These are phyloP conservation scores for Calameuta pallipes DNA, from an alignment of 2,888 invertebrate genomes.

Conservation along the genomic window DNA sequence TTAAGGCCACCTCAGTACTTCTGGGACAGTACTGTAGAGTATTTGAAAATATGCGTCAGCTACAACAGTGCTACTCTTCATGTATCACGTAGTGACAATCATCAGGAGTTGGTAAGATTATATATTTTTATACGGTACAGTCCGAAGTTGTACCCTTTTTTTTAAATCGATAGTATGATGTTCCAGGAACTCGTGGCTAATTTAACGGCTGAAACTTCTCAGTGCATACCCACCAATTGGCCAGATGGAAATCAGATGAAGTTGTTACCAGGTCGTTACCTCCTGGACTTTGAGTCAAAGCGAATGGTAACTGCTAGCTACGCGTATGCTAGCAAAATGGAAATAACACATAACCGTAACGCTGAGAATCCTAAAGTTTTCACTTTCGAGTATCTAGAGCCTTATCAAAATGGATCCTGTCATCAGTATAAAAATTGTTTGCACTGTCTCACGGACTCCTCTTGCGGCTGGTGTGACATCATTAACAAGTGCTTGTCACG, in stretches of 20 bases:
- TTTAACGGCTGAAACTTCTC: conserved; percentile 76
- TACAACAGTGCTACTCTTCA: conserved; percentile 78
- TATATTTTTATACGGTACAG: conserved; percentile 12
- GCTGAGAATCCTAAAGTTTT: conserved; percentile 84
- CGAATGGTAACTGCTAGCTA: conserved; percentile 67
- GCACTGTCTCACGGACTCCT: conserved; percentile 87
- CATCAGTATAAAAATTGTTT: conserved; percentile 84
- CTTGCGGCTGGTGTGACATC: conserved; percentile 92
- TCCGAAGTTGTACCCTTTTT: background rate
- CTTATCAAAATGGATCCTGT: conserved; percentile 85
- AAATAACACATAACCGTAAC: conserved; percentile 80
- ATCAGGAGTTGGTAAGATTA: conserved; percentile 47
- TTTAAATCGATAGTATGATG: background rate
- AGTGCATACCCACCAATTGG: conserved; percentile 78
- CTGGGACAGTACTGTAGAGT: conserved; percentile 77
- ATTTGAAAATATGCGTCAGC: conserved; percentile 82
- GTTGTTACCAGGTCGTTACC: conserved; percentile 73
- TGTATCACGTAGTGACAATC: conserved; percentile 54
- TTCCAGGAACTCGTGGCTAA: conserved; percentile 71
- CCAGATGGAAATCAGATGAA: conserved; percentile 67
- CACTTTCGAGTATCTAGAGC: conserved; percentile 90
- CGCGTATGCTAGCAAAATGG: conserved; percentile 78
- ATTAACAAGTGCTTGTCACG: conserved; percentile 79
- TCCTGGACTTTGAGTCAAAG: conserved; percentile 77
- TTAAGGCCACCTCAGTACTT: conserved; percentile 78